Evolutionary conservation across 2,113 vertebrate genomes (phyloP), one percentile per base, ranked within the genome.

Genomic region (Alethe diademata): DNA sequence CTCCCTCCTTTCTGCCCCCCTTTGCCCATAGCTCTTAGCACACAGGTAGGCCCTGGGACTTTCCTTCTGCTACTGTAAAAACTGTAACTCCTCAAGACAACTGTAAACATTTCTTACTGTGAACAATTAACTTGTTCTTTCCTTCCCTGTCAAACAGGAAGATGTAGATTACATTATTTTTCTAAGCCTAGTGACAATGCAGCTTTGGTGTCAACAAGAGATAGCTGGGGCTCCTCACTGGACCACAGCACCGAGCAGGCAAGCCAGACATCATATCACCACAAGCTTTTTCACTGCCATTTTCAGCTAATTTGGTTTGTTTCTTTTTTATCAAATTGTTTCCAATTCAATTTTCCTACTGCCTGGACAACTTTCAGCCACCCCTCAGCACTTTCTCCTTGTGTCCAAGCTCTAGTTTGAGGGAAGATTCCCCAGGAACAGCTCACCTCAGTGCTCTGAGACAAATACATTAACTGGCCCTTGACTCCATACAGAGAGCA

Each of bases 171-270:
- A 12, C 33, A 5, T 33, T 38, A 16, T 45, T 69, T 38, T 69
- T 45, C 38, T 38, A 69, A 61, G 54, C 47, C 64, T n/a, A 45
- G 28, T 16, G 54, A 78, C 36, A 60, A 19, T 19, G 60, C 0
- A 0, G 14, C 45, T 60, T 43, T 33, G 36, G 26, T 12, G 22
- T 36, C 33, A 12, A 48, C 6, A 35, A 65, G 19, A 83, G 26
- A 58, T 12, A 23, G 7, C 1, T 6, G 0, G 1, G n/a, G 36
- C 5, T 51, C 50, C 25, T 42, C 53, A 35, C 11, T 5, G 1
- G 6, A 22, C 19, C 19, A 18, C 8, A 22, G 5, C 7, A 36
- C 4, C 9, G 36, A 22, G 36, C 38, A 70, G 25, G 25, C 24
- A 57, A 64, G 24, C 6, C 38, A n/a, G 3, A n/a, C 1, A 5